These are phyloP conservation scores for Panagrolaimus sp. DNA, from an alignment of 1,140 invertebrate genomes.

Conservation along the genomic window DNA sequence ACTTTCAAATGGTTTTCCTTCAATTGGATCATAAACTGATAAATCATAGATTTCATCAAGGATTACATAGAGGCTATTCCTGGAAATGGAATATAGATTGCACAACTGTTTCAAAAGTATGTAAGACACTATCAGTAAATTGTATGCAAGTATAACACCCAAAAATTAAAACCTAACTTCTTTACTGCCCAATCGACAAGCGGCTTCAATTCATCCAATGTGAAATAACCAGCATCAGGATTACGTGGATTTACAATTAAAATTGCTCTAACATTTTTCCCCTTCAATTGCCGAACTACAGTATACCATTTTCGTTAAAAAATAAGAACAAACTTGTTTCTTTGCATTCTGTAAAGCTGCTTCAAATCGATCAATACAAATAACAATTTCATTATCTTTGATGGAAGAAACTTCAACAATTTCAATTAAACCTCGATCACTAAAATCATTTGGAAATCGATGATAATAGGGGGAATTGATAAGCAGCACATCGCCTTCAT, in stretches of 20 bases:
- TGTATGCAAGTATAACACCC: too few relatives aligned
- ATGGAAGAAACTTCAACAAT: slow-evolving; percentile 31
- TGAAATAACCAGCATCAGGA: slow-evolving; percentile 39
- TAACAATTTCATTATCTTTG: slow-evolving; percentile 28
- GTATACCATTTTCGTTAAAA: slow-evolving; percentile 13
- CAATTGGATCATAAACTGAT: slow-evolving; percentile 31
- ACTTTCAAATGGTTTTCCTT: slow-evolving; percentile 24
- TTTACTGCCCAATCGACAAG: slow-evolving; percentile 30
- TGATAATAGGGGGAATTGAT: slow-evolving; percentile 38
- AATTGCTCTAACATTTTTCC: slow-evolving; percentile 35
- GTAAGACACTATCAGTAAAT: too few relatives aligned
- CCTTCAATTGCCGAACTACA: background rate
- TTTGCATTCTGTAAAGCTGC: slow-evolving; percentile 28
- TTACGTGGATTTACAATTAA: slow-evolving; percentile 39
- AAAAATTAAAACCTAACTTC: background rate
- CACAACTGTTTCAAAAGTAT: too few relatives aligned
- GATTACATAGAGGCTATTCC: slow-evolving; percentile 32
- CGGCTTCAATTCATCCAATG: slow-evolving; percentile 35
- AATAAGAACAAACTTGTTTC: slow-evolving; percentile 4
- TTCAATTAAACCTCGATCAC: slow-evolving; percentile 32
- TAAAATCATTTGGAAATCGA: slow-evolving; percentile 40
- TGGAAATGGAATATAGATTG: slow-evolving; percentile 9
- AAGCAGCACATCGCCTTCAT: slow-evolving; percentile 34
- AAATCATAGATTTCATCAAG: slow-evolving; percentile 43
- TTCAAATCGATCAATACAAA: slow-evolving; percentile 36